Base-by-base conservation (phyloP, 2,797 vertebrate genomes). In the Coranthus polyacanthus region DNA sequence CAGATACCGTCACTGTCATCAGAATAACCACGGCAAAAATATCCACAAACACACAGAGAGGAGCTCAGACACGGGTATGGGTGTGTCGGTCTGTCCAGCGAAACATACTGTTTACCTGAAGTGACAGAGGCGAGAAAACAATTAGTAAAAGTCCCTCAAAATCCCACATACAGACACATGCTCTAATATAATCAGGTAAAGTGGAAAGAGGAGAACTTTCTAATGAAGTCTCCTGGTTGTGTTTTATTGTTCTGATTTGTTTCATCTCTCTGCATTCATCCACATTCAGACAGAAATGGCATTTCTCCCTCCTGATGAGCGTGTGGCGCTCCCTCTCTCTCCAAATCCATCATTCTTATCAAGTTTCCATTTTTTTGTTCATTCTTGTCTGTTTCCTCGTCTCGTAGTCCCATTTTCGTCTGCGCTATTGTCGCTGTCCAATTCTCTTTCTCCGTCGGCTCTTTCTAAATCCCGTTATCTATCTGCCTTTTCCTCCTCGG, bases 331-430 rank as follows among this genome's bases (percentile, higher is more conserved):
- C 58, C 15, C 12, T 29, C 47, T 49, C 38, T 46, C 34, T 52
- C 51, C 15, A 16, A 65, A 81, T 83, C 65, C 73, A 71, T 87
- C 78, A 82, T 75, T 78, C 88, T 90, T 90, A 88, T 86, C 83
- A 60, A 42, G 62, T 68, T 88, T 82, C 74, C 72, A 80, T 81
- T 81, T 85, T n/a, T 84, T 60, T 68, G 66, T 78, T 76, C 78
- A 45, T 78, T 77, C 67, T 78, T 51, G 68, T 88, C 82, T 49
- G 66, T 84, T 75, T 67, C 46, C 68, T 77, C 63, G 66, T 81
- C 72, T 68, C 8, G 0, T 44, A 20, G 38, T 36, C 59, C 73
- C 72, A 41, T 74, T 79, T 84, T 63, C 37, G 69, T 73, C 83
- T 66, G 63, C 18, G 2, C 68, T 36, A 81, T 84, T 80, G 73